A percentile compares a stretch with the other conserved stretches of the same genome.
Evolutionary conservation across 1,140 invertebrate species (phyloP).

Genomic region (Vollenhovia emeryi): DNA sequence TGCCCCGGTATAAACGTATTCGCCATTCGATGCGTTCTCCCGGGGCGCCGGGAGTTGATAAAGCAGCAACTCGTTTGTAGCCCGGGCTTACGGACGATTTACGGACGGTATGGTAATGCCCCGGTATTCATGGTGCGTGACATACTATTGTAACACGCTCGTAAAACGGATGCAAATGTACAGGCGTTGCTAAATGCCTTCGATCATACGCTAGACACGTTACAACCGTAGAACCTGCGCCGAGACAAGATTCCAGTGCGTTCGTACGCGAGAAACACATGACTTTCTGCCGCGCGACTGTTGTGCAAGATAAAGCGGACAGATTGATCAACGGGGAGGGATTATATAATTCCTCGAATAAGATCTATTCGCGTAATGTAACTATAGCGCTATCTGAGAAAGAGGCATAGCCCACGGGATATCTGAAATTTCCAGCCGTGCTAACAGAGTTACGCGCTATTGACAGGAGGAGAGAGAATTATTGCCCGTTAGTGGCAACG

Average conservation of each 20-base stretch:
- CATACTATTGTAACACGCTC: conserved; percentile 48
- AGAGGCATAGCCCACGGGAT: neutral
- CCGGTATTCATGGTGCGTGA: conserved; percentile 25
- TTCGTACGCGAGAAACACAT: neutral
- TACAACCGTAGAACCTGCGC: conserved; percentile 6
- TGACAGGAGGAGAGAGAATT: conserved; percentile 13
- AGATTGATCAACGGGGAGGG: neutral
- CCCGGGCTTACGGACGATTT: neutral
- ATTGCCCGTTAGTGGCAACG: neutral
- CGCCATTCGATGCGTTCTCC: conserved; percentile 39
- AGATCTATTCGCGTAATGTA: neutral
- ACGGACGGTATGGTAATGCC: conserved; percentile 28
- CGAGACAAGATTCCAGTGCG: conserved; percentile 26
- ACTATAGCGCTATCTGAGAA: neutral
- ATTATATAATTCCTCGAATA: neutral
- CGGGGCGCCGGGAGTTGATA: conserved; percentile 18
- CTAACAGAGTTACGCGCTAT: neutral
- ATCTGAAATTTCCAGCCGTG: conserved; percentile 5
- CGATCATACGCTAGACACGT: conserved; percentile 28
- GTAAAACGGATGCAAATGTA: conserved; percentile 42
- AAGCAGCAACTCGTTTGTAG: conserved; percentile 17
- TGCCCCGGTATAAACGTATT: conserved; percentile 47
- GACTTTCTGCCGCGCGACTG: neutral
- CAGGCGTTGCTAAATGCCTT: conserved; percentile 33
- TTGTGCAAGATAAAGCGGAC: conserved; percentile 6